These are phyloP conservation scores for Odontamblyopus rebecca DNA, from an alignment of 2,797 vertebrate genomes.

Conservation along the genomic window DNA sequence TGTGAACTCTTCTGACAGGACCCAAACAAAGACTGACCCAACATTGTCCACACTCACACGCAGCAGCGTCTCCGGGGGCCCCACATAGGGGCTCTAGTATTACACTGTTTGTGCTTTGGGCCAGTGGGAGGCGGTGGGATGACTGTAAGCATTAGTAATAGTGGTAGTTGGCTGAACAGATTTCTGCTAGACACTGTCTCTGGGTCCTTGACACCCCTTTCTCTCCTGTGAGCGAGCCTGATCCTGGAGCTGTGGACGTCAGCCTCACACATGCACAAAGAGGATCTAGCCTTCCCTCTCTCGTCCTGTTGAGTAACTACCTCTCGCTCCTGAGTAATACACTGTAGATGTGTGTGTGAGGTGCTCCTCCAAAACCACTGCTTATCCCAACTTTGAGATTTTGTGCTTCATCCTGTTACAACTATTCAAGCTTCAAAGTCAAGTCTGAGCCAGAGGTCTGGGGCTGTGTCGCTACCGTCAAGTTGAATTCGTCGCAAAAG, in stretches of 20 bases:
- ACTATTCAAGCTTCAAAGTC: background rate
- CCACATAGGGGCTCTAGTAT: constrained; percentile 56
- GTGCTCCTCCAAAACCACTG: constrained; percentile 10
- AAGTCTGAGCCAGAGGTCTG: background rate
- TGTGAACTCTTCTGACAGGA: constrained; percentile 20
- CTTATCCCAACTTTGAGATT: background rate
- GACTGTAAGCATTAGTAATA: constrained; percentile 32
- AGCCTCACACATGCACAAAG: constrained; percentile 22
- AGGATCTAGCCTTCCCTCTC: constrained; percentile 40
- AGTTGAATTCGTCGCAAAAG: background rate
- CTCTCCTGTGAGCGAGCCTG: constrained; percentile 20
- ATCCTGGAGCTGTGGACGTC: background rate
- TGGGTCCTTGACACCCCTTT: background rate
- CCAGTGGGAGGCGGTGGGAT: constrained; percentile 41
- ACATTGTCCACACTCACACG: constrained; percentile 25
- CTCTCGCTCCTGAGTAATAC: constrained; percentile 70
- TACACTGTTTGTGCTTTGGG: constrained; percentile 66
- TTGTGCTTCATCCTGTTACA: background rate
- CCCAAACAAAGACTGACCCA: constrained; percentile 46
- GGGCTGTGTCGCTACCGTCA: no score
- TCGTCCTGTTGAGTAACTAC: constrained; percentile 74
- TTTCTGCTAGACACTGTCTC: constrained; percentile 55
- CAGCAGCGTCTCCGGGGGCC: constrained; percentile 65
- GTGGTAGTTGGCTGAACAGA: constrained; percentile 4
- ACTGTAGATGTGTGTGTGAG: constrained; percentile 64